phyloP scores from a whole-genome alignment of 2,113 vertebrate genomes.

The Rattus rattus region DNA sequence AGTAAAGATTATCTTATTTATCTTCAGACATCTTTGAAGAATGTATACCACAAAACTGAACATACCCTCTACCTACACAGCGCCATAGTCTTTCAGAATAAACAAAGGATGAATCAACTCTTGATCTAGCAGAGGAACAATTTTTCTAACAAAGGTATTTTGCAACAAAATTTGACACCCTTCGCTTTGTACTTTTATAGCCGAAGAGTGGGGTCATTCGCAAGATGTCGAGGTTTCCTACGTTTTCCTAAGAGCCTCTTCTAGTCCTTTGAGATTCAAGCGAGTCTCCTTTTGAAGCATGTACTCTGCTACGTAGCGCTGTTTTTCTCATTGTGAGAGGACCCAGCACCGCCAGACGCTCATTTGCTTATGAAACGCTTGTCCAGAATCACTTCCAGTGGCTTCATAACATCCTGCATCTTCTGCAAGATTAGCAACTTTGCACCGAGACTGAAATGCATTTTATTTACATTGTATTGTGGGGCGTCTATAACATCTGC shows the following conservation, averaged over 20 bases:
- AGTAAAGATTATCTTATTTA: constrained; percentile 38
- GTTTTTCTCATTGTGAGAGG: constrained; percentile 68
- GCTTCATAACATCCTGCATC: constrained; percentile 65
- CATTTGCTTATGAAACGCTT: constrained; percentile 64
- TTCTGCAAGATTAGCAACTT: constrained; percentile 77
- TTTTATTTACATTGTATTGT: constrained; percentile 71
- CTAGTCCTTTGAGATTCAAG: constrained; percentile 68
- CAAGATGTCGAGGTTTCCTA: constrained; percentile 6
- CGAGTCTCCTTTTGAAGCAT: constrained; percentile 58
- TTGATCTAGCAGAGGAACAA: background rate
- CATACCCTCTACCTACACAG: constrained; percentile 8
- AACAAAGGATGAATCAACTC: constrained; percentile 47
- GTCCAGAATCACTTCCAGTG: constrained; percentile 61
- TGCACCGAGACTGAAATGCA: constrained; percentile 56
- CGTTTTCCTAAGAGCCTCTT: constrained; percentile 60
- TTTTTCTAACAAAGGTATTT: constrained; percentile 59
- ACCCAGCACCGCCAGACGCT: constrained; percentile 25
- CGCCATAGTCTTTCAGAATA: constrained; percentile 48
- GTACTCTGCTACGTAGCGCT: constrained; percentile 20
- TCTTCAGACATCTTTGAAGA: constrained; percentile 56
- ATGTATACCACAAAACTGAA: background rate
- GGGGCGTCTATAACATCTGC: constrained; percentile 61
- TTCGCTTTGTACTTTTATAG: constrained; percentile 53
- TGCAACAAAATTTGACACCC: constrained; percentile 45
- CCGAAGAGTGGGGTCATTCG: constrained; percentile 47